phyloP scores from a whole-genome alignment of 2,797 vertebrate genomes.

The Tarsius wallacei region DNA sequence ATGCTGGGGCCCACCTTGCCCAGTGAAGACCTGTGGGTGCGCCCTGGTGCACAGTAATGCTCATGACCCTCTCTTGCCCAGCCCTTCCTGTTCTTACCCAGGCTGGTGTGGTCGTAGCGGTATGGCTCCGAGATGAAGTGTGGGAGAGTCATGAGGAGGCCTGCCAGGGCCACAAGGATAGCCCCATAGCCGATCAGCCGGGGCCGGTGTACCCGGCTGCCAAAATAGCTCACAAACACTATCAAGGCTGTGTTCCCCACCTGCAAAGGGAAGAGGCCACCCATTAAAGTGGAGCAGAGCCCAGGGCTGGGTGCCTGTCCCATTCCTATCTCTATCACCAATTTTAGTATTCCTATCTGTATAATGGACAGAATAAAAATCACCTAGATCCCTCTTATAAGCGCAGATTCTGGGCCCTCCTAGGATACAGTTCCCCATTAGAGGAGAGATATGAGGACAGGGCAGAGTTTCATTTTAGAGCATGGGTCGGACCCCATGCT shows the following conservation, averaged over 20 bases:
- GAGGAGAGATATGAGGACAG: background rate
- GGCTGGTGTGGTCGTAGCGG: constrained; percentile 86
- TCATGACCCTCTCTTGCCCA: background rate
- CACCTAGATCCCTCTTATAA: background rate
- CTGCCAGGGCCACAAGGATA: constrained; percentile 93
- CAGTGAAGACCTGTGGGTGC: accelerated
- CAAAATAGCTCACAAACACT: constrained; percentile 96
- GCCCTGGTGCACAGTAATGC: accelerated
- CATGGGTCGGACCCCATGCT: background rate
- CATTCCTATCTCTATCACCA: too few relatives aligned
- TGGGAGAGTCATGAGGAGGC: constrained; percentile 94
- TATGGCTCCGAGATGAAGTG: constrained; percentile 95
- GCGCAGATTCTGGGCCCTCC: background rate
- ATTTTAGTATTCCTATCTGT: background rate
- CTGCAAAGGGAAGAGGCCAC: constrained; percentile 86
- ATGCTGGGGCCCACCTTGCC: background rate
- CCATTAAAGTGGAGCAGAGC: background rate
- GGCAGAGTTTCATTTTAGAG: background rate
- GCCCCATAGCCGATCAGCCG: constrained; percentile 95
- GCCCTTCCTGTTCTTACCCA: constrained; percentile 90
- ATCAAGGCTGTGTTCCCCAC: constrained; percentile 96
- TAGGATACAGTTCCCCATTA: background rate
- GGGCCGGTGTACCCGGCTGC: constrained; percentile 96
- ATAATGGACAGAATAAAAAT: background rate
- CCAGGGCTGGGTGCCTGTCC: background rate